Percentiles rank a stretch among this genome's conserved stretches.
phyloP scores from a whole-genome alignment of 2,797 vertebrate species.

The Tapirus indicus region DNA sequence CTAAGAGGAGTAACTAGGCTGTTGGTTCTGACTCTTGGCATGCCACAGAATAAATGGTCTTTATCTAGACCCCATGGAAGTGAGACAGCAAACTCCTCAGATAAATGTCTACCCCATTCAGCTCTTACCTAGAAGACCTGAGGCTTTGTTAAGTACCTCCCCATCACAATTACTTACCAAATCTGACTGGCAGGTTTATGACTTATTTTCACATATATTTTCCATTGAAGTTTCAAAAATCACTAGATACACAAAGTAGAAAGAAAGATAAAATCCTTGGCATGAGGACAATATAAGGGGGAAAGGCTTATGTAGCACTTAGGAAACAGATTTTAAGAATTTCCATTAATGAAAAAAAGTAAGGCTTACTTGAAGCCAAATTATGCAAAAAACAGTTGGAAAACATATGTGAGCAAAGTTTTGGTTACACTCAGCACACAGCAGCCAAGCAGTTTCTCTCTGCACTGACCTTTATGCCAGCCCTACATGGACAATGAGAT shows the following conservation, averaged over 20 bases:
- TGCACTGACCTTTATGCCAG: not conserved
- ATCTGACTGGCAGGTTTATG: not conserved
- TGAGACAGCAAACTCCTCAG: not conserved
- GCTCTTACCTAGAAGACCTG: not conserved
- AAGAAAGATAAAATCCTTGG: not conserved
- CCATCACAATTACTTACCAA: constrained; percentile 19
- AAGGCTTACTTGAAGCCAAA: constrained; percentile 41
- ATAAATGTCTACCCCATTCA: not conserved
- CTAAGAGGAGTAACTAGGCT: not conserved
- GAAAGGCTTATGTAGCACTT: not conserved
- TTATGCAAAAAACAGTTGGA: not conserved
- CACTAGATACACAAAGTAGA: not conserved
- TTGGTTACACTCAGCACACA: not conserved
- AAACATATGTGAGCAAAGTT: constrained; percentile 29
- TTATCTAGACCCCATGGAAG: not conserved
- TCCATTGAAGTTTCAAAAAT: not conserved
- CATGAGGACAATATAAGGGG: not conserved
- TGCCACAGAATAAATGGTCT: not conserved
- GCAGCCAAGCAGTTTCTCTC: not conserved
- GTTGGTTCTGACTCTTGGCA: not conserved
- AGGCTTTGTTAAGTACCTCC: not conserved
- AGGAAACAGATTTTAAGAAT: constrained; percentile 59
- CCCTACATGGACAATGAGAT: not conserved
- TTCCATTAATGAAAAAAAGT: constrained; percentile 35
- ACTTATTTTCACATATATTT: constrained; percentile 33